phyloP scores from a whole-genome alignment of 30 jellyfish, hydroid and myxozoan genomes.

The Hydractinia echinata region DNA sequence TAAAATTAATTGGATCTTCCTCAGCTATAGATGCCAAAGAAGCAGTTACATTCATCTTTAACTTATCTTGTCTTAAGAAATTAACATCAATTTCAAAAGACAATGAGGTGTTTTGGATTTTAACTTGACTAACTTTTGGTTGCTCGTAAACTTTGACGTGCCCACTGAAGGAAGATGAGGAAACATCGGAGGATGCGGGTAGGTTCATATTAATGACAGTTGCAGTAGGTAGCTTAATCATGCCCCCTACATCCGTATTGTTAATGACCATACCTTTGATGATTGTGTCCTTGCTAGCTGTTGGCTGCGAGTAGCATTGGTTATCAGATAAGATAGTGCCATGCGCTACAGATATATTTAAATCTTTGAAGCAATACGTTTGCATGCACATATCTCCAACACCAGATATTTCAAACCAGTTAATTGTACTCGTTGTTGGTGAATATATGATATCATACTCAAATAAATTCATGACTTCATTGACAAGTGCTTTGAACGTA shows the following conservation, averaged over 20 bases:
- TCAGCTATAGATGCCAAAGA: background rate
- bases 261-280: background rate
- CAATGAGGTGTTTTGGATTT: conserved; percentile 13
- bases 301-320: background rate
- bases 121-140: background rate
- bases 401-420: background rate
- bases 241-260: background rate
- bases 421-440: background rate
- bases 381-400: conserved; percentile 39
- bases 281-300: background rate
- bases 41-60: conserved; percentile 18
- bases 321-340: background rate
- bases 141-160: conserved; percentile 29
- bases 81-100: conserved; percentile 9
- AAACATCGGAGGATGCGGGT: background rate
- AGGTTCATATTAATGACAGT: background rate
- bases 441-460: background rate
- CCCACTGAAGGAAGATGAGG: conserved; percentile 34
- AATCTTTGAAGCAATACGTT: conserved; percentile 16
- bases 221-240: background rate
- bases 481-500: background rate
- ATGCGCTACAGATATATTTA: background rate
- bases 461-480: background rate
- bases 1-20: conserved; percentile 32
- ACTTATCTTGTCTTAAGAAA: conserved; percentile 32